Conservation (phyloP, 2,888 invertebrate species). For the Drosophila sordidula region DNA sequence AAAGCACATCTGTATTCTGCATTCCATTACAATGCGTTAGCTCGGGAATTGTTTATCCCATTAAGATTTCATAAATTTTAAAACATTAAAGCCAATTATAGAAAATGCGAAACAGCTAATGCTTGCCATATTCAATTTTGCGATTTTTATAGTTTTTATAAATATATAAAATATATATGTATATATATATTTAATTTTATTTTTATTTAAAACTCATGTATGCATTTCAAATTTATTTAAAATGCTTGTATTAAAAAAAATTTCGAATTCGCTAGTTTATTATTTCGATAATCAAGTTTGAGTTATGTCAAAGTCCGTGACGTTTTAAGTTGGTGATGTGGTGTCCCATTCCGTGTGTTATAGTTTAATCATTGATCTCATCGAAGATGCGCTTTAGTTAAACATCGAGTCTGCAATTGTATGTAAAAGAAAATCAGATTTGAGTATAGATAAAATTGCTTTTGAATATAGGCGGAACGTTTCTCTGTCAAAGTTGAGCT, state of each 20-base stretch:
- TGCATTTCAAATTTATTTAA: constrained; percentile 65
- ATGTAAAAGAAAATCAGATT: constrained; percentile 9
- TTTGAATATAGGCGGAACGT: constrained; percentile 42
- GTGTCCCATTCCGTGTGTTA: constrained; percentile 19
- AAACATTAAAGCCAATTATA: constrained; percentile 79
- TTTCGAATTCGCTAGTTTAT: constrained; percentile 61
- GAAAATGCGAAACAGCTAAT: constrained; percentile 70
- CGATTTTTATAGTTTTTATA: constrained; percentile 73
- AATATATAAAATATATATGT: constrained; percentile 78
- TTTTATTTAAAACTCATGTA: constrained; percentile 69
- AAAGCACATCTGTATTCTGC: constrained; percentile 59
- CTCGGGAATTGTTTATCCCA: constrained; percentile 49
- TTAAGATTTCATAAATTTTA: constrained; percentile 41
- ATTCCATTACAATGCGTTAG: constrained; percentile 58
- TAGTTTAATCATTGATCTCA: constrained; percentile 11
- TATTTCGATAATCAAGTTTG: constrained; percentile 34
- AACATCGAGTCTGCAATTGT: constrained; percentile 61
- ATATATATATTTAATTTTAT: constrained; percentile 18
- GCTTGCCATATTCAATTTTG: constrained; percentile 63
- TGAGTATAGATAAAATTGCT: not conserved
- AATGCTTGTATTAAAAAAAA: constrained; percentile 64
- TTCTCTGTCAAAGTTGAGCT: constrained; percentile 75
- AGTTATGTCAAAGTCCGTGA: constrained; percentile 56
- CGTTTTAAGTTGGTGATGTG: constrained; percentile 52
- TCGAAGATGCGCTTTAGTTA: constrained; percentile 34